Evolutionary conservation across 2,888 invertebrate species (phyloP).

Genomic region (Athalia rosae): DNA sequence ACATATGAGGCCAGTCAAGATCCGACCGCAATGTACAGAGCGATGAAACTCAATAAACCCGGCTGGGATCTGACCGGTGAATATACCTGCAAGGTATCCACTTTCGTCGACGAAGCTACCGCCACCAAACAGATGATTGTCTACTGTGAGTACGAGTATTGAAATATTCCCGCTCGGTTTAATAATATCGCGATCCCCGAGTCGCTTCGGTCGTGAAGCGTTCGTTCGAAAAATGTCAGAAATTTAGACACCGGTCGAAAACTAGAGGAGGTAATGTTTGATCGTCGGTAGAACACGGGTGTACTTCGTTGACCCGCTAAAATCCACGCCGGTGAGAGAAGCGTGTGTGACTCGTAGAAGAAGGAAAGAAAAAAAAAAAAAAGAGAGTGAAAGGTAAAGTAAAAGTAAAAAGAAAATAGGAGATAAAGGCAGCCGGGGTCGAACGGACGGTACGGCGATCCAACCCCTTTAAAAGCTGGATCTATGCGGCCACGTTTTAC

Average conservation of each 20-base stretch:
- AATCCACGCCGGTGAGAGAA: conserved; percentile 44
- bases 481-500: conserved; percentile 25
- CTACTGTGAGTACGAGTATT: conserved; percentile 74
- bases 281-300: conserved; percentile 30
- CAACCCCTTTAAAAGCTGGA: conserved; percentile 8
- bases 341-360: too few species aligned
- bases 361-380: not conserved
- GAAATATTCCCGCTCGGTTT: not conserved
- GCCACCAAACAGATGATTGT: conserved; percentile 74
- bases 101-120: conserved; percentile 72
- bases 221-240: not conserved
- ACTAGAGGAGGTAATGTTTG: conserved; percentile 20
- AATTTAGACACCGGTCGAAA: not conserved
- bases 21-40: conserved; percentile 73
- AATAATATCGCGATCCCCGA: too few species aligned
- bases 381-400: too few species aligned
- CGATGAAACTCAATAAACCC: conserved; percentile 76
- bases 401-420: too few species aligned
- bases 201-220: too few species aligned
- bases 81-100: conserved; percentile 77
- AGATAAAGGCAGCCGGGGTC: not conserved
- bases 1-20: conserved; percentile 71
- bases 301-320: conserved; percentile 18
- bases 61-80: conserved; percentile 75
- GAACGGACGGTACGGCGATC: conserved; percentile 20